A percentile compares a stretch with the other conserved stretches of the same genome.
Conservation (phyloP, 1,140 invertebrate species). For the Augochlora pura region DNA sequence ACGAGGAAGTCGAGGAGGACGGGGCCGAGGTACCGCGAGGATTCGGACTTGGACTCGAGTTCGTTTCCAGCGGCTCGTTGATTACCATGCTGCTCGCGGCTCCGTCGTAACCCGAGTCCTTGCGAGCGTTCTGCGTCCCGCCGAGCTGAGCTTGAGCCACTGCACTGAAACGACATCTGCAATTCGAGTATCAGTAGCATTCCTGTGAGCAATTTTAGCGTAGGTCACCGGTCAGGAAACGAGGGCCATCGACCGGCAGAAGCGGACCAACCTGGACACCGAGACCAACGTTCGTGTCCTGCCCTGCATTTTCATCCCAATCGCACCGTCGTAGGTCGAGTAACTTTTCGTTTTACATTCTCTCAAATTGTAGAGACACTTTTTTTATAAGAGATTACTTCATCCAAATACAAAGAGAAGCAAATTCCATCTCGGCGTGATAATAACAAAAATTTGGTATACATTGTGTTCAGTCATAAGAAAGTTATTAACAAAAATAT, state of each 20-base stretch:
- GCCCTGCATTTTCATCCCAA: no score
- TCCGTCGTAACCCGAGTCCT: conserved; percentile 68
- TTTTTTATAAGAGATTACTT: no score
- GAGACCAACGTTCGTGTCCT: conserved; percentile 13
- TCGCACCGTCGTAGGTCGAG: no score
- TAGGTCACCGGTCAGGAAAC: background rate
- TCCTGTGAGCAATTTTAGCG: background rate
- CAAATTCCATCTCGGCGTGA: no score
- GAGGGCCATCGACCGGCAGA: background rate
- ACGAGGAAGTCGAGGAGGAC: conserved; percentile 75
- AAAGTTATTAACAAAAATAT: no score
- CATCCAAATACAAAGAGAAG: no score
- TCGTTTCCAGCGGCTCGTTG: conserved; percentile 72
- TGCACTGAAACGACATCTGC: conserved; percentile 74
- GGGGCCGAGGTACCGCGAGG: conserved; percentile 73
- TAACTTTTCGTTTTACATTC: no score
- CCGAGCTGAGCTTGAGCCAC: conserved; percentile 76
- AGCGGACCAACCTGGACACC: background rate
- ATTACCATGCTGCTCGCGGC: conserved; percentile 70
- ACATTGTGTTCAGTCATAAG: no score
- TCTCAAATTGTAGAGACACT: no score
- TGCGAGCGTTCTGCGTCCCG: conserved; percentile 58
- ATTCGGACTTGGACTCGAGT: conserved; percentile 75
- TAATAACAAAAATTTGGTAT: no score
- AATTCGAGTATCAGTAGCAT: conserved; percentile 64